Evolutionary conservation across 2,888 invertebrate genomes (phyloP).

Genomic region (Cheilosia vernalis): DNA sequence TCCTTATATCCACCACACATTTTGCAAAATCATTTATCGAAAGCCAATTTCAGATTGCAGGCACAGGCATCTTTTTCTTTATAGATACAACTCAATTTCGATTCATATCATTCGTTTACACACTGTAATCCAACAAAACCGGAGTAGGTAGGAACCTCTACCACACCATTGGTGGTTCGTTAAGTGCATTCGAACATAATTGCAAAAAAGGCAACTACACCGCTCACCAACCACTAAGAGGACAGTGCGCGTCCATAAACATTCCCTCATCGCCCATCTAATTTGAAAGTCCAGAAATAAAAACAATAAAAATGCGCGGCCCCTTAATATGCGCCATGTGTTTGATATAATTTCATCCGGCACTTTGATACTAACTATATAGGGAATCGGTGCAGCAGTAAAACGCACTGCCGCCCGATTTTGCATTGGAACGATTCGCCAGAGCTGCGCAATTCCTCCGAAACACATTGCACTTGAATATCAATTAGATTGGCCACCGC

Average conservation of each 20-base stretch:
- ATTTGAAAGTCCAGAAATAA: slow-evolving; percentile 47
- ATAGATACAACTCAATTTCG: background rate
- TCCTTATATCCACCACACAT: no score
- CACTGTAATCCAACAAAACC: background rate
- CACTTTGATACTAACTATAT: slow-evolving; percentile 25
- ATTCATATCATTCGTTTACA: background rate
- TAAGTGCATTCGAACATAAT: slow-evolving; percentile 49
- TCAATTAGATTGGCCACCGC: slow-evolving; percentile 54
- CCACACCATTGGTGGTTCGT: background rate
- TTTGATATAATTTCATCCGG: slow-evolving; percentile 71
- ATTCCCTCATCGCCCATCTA: slow-evolving; percentile 15
- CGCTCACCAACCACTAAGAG: background rate
- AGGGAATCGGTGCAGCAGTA: slow-evolving; percentile 22
- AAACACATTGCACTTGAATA: slow-evolving; percentile 63
- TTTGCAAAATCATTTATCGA: no score
- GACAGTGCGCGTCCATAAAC: slow-evolving; percentile 42
- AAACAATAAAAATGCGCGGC: slow-evolving; percentile 48
- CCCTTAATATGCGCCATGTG: slow-evolving; percentile 62
- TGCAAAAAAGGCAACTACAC: slow-evolving; percentile 25
- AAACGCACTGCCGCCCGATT: slow-evolving; percentile 31
- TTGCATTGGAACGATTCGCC: slow-evolving; percentile 37
- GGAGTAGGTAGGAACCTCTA: slow-evolving; percentile 12
- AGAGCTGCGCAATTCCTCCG: slow-evolving; percentile 55
- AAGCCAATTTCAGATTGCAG: background rate
- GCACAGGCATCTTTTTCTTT: no score